Evolutionary conservation across 2,113 vertebrate species (phyloP), one percentile per base, ranked within the genome.

Genomic region (Mola mola): DNA sequence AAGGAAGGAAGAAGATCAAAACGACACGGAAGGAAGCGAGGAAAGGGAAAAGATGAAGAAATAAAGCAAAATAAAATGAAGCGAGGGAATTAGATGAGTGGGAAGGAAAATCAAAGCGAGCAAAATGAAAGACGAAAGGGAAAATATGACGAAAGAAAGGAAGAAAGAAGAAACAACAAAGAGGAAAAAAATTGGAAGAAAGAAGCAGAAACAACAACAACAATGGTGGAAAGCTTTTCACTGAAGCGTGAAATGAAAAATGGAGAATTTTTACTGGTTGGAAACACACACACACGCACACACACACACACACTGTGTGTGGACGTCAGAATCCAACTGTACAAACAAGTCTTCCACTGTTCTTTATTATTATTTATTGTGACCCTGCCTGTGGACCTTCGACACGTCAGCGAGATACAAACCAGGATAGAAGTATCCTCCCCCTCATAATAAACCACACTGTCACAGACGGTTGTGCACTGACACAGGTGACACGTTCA

Each of bases 201-300:
- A 8, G 50, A 57, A 5, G 31, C 44, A 24, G 38, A 29, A 2
- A 43, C 28, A 48, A 48, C n/a, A n/a, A n/a, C n/a, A n/a, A 67
- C 29, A 49, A 44, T 1, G 51, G 43, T 20, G 33, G 48, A 48
- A 56, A 58, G 58, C 53, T 66, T 50, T 41, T 66, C 68, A 47
- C 38, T 43, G 60, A 70, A 83, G 68, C 81, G 42, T 79, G 76
- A 83, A 83, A 83, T 79, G 72, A 73, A 64, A 62, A 48, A 7
- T 48, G 37, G 52, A 66, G 61, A 59, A 64, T 72, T 75, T 47
- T 43, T 58, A 52, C 41, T 66, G 61, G 41, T 33, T 10, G 28
- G 46, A 31, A 28, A 66, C 22, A 64, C 13, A 62, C 25, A 43
- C 44, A 38, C 43, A 49, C 25, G 19, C 12, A 44, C 17, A 43